Percentiles rank a stretch among this genome's conserved stretches.
Conservation (phyloP, 2,113 vertebrate genomes). For the Gallinago undulata region DNA sequence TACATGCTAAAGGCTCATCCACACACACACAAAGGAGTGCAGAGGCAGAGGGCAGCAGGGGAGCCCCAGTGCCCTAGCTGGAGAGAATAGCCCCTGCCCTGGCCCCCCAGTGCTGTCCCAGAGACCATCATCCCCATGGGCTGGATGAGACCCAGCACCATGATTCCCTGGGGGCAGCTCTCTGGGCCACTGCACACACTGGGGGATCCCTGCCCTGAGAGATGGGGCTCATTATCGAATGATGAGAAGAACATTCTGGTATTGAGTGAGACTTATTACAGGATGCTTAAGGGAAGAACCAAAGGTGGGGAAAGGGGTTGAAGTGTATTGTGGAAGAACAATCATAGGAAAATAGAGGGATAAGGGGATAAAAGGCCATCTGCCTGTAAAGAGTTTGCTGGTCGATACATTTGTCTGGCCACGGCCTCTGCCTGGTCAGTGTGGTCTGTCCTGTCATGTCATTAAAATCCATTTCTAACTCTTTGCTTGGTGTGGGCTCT, state of each 20-base stretch:
- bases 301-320: background rate
- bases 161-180: accelerated
- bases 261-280: background rate
- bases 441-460: background rate
- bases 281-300: background rate
- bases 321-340: background rate
- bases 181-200: background rate
- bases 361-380: background rate
- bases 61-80: background rate
- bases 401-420: accelerated
- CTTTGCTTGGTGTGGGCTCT: background rate
- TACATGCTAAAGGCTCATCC: background rate
- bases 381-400: background rate
- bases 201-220: background rate
- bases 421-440: background rate
- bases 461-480: background rate
- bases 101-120: background rate
- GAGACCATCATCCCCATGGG: background rate
- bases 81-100: accelerated
- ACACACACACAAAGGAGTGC: accelerated
- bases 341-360: background rate
- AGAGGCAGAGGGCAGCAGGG: background rate
- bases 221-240: background rate
- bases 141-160: accelerated
- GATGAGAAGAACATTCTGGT: background rate